Evolutionary conservation across 2,797 vertebrate genomes (phyloP), one percentile per base, ranked within the genome.

Genomic region (Poeciliopsis infans): DNA sequence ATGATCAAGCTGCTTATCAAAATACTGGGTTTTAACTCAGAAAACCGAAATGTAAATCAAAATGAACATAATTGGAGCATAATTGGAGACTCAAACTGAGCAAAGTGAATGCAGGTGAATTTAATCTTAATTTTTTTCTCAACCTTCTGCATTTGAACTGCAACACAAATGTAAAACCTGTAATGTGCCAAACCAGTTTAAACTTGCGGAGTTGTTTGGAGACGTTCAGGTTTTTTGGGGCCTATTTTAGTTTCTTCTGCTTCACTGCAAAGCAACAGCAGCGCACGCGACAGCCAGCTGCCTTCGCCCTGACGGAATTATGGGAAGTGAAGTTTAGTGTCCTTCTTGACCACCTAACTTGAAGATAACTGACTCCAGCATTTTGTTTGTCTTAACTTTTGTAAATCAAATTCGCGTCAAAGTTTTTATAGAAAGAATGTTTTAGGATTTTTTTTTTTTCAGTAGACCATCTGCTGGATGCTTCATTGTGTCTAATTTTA

Each of bases 271-370:
- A 49, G 64, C 73, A 75, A 41, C 78, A 74, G 33, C 39, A 49
- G 49, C 15, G 28, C 71, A 73, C 25, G 46, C 10, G 49, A 74
- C 53, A 55, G 53, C 53, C 13, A 61, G 33, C 77, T 53, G 36
- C 5, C 0, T 71, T 66, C 28, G 15, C n/a, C 23, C 16, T 64
- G 16, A 11, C 6, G 36, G 72, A 41, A 55, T 79, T 74, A 28
- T 79, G 78, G 78, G 78, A 79, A 49, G 43, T 68, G 61, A 25
- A 79, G 78, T 79, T 43, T 46, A 31, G 7, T 20, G 25, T 16
- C 16, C 2, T 31, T 12, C 16, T 39, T 39, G 18, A 1, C 25
- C 51, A 57, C 51, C 39, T 49, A 51, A 12, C 71, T 39, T 68
- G 16, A 66, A 23, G n/a, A 10, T 12, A 25, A n/a, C 25, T 39